Evolutionary conservation across 2,888 invertebrate genomes (phyloP), one percentile per base, ranked within the genome.

Genomic region (Norana najaformis): DNA sequence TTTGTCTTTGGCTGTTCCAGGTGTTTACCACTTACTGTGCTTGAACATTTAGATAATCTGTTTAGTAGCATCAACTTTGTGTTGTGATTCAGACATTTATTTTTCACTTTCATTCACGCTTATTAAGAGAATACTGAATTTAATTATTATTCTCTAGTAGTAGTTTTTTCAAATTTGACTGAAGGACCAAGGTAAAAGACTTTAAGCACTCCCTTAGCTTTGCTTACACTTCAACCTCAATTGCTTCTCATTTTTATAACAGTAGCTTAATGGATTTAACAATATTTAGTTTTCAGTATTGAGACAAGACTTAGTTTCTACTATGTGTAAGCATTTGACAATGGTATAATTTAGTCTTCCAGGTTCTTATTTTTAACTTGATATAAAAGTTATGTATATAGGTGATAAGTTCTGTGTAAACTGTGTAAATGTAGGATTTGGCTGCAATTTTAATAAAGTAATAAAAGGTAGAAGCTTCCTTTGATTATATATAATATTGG

Each of bases 331-430:
- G 69, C 69, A 30, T 69, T 69, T n/a, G 11, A 69, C 13, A n/a
- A 30, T 69, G 69, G 69, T 69, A n/a, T 69, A 69, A 69, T 69
- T 69, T 69, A 69, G 69, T 69, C 69, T 69, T 69, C 69, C 69
- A 69, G 69, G n/a, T 11, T 30, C n/a, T 69, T 53, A 53, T 53
- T 69, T 69, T 69, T 69, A 13, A 69, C n/a, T 69, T 69, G 6
- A 69, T 69, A n/a, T 69, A 69, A 69, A 30, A 69, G 69, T 69
- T 69, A 69, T 69, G n/a, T 69, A 69, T 69, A 69, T 53, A 47
- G n/a, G 69, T 30, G 11, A 69, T n/a, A 69, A 69, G 8, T 13
- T 53, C 3, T 69, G 69, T 69, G 69, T 69, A 69, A 69, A 69
- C 69, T 69, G 30, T 69, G n/a, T n/a, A 69, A 69, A 69, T 69